A percentile compares a stretch with the other conserved stretches of the same genome.
Conservation (phyloP, 2,797 vertebrate genomes). For the Gymnoscopelus microlampas region DNA sequence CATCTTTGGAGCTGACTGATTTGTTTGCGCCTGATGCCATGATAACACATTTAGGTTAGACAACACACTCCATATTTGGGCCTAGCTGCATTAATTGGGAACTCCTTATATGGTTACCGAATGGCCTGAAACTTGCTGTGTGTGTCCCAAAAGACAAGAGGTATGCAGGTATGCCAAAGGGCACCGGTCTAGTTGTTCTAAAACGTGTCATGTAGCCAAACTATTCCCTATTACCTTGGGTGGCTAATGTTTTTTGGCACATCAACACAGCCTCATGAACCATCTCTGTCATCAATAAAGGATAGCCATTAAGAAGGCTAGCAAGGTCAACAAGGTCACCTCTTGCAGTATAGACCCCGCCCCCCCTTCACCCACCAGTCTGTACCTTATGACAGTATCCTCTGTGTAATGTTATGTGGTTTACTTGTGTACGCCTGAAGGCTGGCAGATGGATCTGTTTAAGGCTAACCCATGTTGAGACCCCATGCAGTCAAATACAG, state of each 20-base stretch:
- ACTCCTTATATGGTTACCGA: no score
- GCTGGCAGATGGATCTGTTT: background rate
- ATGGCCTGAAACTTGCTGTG: no score
- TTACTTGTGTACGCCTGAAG: background rate
- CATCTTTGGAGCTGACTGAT: no score
- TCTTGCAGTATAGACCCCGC: background rate
- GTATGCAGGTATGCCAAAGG: no score
- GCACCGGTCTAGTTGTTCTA: no score
- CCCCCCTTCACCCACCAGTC: slow-evolving; percentile 33
- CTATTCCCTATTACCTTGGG: slow-evolving; percentile 1
- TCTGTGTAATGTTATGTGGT: background rate
- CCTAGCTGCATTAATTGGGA: no score
- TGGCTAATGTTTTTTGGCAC: slow-evolving; percentile 26
- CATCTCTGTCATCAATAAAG: slow-evolving; percentile 22
- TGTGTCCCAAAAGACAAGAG: no score
- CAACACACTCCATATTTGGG: no score
- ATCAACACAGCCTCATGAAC: slow-evolving; percentile 33
- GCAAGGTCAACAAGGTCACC: slow-evolving; percentile 39
- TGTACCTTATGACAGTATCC: background rate
- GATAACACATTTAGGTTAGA: no score
- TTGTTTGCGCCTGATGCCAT: no score
- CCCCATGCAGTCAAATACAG: background rate
- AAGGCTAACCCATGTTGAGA: slow-evolving; percentile 50
- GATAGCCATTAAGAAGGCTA: slow-evolving; percentile 38
- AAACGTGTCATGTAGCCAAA: slow-evolving; percentile 7